Evolutionary conservation across 2,888 invertebrate genomes (phyloP).

Genomic region (Dicranocentrus wangi): DNA sequence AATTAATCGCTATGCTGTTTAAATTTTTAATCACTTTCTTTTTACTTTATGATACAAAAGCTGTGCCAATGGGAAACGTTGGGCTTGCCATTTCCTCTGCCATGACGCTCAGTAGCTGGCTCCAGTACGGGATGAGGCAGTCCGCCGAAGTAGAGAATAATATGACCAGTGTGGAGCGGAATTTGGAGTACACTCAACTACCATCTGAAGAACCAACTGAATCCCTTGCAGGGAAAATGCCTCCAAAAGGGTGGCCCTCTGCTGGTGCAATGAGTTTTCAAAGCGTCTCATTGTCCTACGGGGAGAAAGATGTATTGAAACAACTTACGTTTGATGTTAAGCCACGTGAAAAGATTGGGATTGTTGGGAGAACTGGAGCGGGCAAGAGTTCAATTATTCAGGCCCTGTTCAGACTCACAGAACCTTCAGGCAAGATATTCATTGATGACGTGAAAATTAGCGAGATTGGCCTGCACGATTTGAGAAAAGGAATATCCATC

Average conservation of each 20-base stretch:
- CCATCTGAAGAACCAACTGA: conserved; percentile 66
- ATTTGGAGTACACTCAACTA: conserved; percentile 66
- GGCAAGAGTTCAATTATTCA: conserved; percentile 80
- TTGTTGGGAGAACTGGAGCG: no score
- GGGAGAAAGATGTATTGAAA: background rate
- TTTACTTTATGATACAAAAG: background rate
- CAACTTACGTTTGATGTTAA: conserved; percentile 70
- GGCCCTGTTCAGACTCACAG: conserved; percentile 86
- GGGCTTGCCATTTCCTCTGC: conserved; percentile 84
- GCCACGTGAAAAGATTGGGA: no score
- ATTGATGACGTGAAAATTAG: conserved; percentile 80
- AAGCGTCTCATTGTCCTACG: background rate
- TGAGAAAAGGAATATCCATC: conserved; percentile 88
- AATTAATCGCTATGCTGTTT: background rate
- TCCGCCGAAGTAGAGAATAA: conserved; percentile 69
- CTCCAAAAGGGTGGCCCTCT: background rate
- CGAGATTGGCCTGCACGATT: conserved; percentile 78
- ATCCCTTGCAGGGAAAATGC: conserved; percentile 10
- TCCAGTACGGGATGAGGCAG: conserved; percentile 47
- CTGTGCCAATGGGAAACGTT: conserved; percentile 74
- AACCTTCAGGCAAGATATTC: conserved; percentile 84
- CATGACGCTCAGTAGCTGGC: conserved; percentile 80
- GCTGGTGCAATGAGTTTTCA: background rate
- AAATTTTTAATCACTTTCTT: background rate
- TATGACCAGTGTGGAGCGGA: conserved; percentile 69